Evolutionary conservation across 2,797 vertebrate species (phyloP), one percentile per base, ranked within the genome.

Genomic region (Bradypodion pumilum): DNA sequence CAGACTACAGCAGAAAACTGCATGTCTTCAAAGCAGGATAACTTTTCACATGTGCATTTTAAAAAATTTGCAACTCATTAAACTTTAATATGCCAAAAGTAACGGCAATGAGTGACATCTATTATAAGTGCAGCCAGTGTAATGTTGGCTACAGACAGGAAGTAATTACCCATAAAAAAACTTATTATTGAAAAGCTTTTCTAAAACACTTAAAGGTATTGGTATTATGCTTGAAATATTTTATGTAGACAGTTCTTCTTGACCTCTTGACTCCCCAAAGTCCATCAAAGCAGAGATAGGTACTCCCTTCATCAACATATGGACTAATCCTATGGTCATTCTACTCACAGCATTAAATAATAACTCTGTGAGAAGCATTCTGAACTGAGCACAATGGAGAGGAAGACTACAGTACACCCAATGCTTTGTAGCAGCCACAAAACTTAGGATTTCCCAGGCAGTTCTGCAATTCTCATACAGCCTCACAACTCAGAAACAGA

Each of bases 81-180:
- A 85, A 81, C 52, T 81, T 85, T 85, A 77, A 85, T 85, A 56
- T 40, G 81, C 35, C 27, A 85, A 77, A 81, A 77, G 65, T 85
- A 81, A 85, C 85, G 79, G 73, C 72, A 32, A 73, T 69, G 80
- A 85, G 78, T 84, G 78, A 84, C 59, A 81, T 72, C 74, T 84
- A 76, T 84, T 87, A 77, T 87, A 87, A 21, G 74, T 81, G 78
- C 78, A 84, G 74, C 82, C 82, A 84, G 65, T 87, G 78, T 81
- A 77, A 77, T 78, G 79, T 60, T 77, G 73, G 73, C 60, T 83
- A 81, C 78, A 81, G 73, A 87, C 59, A 87, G 82, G 82, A 83
- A 87, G 82, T 81, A 72, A 87, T 81, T 81, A 82, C 74, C 46
- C 78, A 84, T 78, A 86, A 87, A 77, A 77, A 81, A 77, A 65